Percentiles rank a stretch among this genome's conserved stretches.
Conservation (phyloP, 2,113 vertebrate species). For the Varanus komodoensis region DNA sequence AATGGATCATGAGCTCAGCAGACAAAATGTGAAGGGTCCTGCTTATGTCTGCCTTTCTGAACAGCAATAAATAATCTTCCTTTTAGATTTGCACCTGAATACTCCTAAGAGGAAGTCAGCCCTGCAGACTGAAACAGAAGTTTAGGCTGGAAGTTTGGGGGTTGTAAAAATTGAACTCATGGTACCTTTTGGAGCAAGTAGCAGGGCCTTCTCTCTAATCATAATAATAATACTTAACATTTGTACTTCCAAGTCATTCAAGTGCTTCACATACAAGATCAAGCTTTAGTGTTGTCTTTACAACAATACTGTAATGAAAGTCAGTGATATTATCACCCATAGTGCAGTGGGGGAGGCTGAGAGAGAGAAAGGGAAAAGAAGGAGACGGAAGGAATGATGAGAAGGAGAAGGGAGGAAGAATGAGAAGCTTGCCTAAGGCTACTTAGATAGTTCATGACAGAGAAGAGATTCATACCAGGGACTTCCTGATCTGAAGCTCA, state of each 20-base stretch:
- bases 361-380: too few species aligned
- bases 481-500: background rate
- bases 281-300: background rate
- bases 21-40: constrained; percentile 39
- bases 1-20: constrained; percentile 53
- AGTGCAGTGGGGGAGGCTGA: background rate
- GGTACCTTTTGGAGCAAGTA: background rate
- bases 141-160: background rate
- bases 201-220: background rate
- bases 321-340: background rate
- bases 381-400: too few species aligned
- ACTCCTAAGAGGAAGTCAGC: background rate
- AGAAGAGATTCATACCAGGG: background rate
- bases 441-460: background rate
- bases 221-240: background rate
- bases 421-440: background rate
- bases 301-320: background rate
- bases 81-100: background rate
- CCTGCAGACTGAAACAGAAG: background rate
- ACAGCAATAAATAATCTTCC: constrained; percentile 20
- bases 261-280: background rate
- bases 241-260: background rate
- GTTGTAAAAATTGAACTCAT: background rate
- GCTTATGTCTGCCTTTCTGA: constrained; percentile 31
- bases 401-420: too few species aligned